Base-by-base conservation (phyloP, 2,888 invertebrate genomes). In the Chironomus riparius region DNA sequence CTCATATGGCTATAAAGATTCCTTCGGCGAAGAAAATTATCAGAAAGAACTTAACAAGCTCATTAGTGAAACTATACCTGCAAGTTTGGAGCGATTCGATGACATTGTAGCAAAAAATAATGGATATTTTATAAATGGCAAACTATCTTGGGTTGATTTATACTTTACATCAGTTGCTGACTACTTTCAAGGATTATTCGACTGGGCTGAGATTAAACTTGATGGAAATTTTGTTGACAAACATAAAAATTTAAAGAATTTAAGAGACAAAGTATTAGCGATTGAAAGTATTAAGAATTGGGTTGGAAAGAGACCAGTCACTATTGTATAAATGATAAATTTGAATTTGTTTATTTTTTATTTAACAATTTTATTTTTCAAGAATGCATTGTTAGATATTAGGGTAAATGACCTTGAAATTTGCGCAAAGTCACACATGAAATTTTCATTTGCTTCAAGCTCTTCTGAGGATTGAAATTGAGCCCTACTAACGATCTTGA, bases 71-170 rank as follows among this genome's bases (percentile, higher is more conserved):
- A 84, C 83, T 77, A 82, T 89, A 78, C 89, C 89, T 70, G 87
- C 83, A 80, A 87, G 86, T 79, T 81, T 88, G 82, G 85, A 86
- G 79, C 87, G 87, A 82, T 81, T 90, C 77, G 88, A 90, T 80
- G 84, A 85, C 77, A 86, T 86, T 78, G 87, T 87, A 47, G 86
- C 88, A 80, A 85, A 87, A 77, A 89, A 89, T 79, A 85, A 85
- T 68, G 89, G 88, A 24, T 86, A 88, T 79, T 84, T 90, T 85
- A 79, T 28, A 5, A 28, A 28, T 5, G 84, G 84, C 79, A 85
- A 87, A 87, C 82, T 90, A 18, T 87, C 89, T 28, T 90, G 89
- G 89, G 90, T 89, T 71, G 90, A 90, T 81, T 79, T 90, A 12
- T 85, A 85, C 77, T 87, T 90, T 78, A 87, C 87, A 73, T 87